Conservation (phyloP, 2,797 vertebrate genomes). For the Meriones psammophilus region DNA sequence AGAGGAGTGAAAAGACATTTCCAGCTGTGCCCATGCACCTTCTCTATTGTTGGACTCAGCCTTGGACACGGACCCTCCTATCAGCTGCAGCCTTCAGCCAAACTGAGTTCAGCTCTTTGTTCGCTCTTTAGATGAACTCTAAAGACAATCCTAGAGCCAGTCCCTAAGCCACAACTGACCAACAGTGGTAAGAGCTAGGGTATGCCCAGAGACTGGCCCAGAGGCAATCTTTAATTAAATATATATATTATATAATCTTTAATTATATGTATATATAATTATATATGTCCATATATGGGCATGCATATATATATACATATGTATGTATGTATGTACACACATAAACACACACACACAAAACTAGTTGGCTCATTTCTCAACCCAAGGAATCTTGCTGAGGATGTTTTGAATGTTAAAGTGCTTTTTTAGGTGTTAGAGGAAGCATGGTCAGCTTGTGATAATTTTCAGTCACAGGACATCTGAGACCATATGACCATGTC, state of each 20-base stretch:
- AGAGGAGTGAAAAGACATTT: conserved; percentile 17
- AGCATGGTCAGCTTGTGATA: background rate
- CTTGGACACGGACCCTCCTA: conserved; percentile 21
- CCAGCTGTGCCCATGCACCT: conserved; percentile 58
- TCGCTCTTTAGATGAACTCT: background rate
- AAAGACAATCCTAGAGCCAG: background rate
- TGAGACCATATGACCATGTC: background rate
- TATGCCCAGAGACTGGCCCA: background rate
- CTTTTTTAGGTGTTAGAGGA: background rate
- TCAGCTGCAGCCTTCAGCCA: conserved; percentile 55
- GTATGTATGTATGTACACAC: background rate
- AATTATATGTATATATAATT: no score
- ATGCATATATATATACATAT: no score
- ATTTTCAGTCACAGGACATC: background rate
- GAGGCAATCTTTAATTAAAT: background rate
- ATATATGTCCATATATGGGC: no score
- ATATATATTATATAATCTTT: background rate
- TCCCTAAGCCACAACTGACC: background rate
- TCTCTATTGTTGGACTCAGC: background rate
- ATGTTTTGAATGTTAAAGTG: background rate
- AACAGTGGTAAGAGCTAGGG: background rate
- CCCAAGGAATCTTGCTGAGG: background rate
- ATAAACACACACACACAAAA: background rate
- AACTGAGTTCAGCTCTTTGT: conserved; percentile 43
- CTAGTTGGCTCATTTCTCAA: background rate